These are phyloP conservation scores for Enteromius treurensis DNA, from an alignment of 2,797 vertebrate genomes.

Conservation along the genomic window DNA sequence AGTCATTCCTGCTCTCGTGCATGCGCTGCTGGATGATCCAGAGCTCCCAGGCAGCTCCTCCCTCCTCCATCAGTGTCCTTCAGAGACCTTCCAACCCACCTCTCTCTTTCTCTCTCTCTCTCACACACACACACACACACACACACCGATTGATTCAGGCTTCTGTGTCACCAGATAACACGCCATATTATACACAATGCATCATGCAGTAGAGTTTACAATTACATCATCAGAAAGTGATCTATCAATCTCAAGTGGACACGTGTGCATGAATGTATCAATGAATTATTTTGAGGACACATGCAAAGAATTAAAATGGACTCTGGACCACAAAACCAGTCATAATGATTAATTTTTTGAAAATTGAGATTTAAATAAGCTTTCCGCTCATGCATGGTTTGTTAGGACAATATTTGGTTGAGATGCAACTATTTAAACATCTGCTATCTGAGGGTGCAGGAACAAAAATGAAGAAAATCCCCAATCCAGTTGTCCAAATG, in stretches of 20 bases:
- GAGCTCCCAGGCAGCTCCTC: slow-evolving; percentile 34
- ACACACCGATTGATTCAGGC: slow-evolving; percentile 9
- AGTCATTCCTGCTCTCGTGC: slow-evolving; percentile 5
- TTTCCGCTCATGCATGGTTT: too few relatives aligned
- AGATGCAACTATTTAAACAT: too few relatives aligned
- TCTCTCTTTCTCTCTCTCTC: background rate
- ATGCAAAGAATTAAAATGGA: background rate
- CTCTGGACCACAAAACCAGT: too few relatives aligned
- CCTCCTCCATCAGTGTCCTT: slow-evolving; percentile 39
- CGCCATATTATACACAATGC: background rate
- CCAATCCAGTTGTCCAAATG: too few relatives aligned
- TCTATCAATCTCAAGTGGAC: background rate
- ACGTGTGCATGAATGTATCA: background rate
- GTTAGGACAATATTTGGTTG: too few relatives aligned
- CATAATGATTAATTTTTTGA: too few relatives aligned
- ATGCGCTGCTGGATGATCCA: slow-evolving; percentile 20
- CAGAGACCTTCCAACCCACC: slow-evolving; percentile 34
- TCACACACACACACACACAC: background rate
- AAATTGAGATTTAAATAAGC: too few relatives aligned
- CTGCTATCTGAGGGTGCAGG: too few relatives aligned
- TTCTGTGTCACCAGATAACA: slow-evolving; percentile 17
- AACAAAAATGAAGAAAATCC: too few relatives aligned
- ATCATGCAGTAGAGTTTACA: background rate
- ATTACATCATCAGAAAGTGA: background rate
- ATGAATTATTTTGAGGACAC: background rate